Evolutionary conservation across 2,113 vertebrate genomes (phyloP), one percentile per base, ranked within the genome.

Genomic region (Kryptolebias marmoratus): DNA sequence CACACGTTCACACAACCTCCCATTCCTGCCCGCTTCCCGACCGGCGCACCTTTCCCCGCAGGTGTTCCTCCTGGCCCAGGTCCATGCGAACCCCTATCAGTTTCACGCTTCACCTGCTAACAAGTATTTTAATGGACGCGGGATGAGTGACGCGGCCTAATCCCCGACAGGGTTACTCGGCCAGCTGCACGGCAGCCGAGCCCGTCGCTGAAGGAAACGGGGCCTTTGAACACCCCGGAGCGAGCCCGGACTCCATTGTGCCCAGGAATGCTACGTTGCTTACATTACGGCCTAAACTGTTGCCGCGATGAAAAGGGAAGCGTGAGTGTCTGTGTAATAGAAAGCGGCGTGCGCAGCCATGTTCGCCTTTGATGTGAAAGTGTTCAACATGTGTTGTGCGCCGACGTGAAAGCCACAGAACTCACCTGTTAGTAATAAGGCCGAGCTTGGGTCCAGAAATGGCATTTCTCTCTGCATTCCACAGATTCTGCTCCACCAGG

Each of bases 341-440:
- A 63, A 55, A 18, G 70, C n/a, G 30, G 45, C 50, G 66, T 57
- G 61, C 45, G 67, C 42, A 11, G 44, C 60, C 50, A 9, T 76
- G 68, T 78, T 42, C 9, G 56, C 30, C 86, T 83, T 83, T 89
- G 80, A 90, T 89, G 83, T 85, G 73, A 78, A 75, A 77, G 81
- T 80, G 79, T 79, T 82, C 71, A 71, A 73, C 78, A 79, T 73
- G 79, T 84, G 81, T 88, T 75, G 47, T 84, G 74, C 80, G 81
- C 71, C 64, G 78, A 87, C 53, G 81, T 86, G 80, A 84, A 88
- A 88, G 88, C 79, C 71, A 69, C 87, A 80, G 80, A 64, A 86
- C 89, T 94, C 94, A 94, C 94, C 93, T 94, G 94, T 93, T 94
- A 92, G 90, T 84, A 93, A 94, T 94, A 93, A 94, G 89, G 82